These are phyloP conservation scores for Callipepla squamata DNA, from an alignment of 2,113 vertebrate genomes.

Conservation along the genomic window DNA sequence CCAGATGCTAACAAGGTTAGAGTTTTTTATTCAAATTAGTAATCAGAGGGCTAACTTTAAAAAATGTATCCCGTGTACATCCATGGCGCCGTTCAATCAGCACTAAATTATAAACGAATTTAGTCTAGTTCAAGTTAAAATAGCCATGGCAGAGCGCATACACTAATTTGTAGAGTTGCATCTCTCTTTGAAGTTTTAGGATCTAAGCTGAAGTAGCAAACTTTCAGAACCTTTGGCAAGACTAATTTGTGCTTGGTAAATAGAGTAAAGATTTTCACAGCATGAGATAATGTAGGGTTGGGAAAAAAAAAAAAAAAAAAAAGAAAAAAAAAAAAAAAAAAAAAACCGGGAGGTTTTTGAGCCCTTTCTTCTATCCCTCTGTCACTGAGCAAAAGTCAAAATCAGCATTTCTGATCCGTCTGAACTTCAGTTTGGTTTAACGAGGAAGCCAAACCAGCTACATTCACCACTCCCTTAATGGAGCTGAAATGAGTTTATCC, in stretches of 20 bases:
- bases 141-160: constrained; percentile 24
- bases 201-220: constrained; percentile 65
- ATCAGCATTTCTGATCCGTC: constrained; percentile 60
- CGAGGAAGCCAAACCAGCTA: constrained; percentile 56
- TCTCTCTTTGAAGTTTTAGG: constrained; percentile 70
- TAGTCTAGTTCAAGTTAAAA: constrained; percentile 76
- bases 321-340: not conserved
- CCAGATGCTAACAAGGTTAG: constrained; percentile 97
- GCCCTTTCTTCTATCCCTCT: constrained; percentile 23
- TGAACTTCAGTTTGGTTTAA: constrained; percentile 56
- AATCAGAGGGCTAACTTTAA: constrained; percentile 87
- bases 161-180: constrained; percentile 60
- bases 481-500: constrained; percentile 63
- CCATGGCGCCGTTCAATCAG: constrained; percentile 79
- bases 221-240: constrained; percentile 76
- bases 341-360: constrained; percentile 31
- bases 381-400: constrained; percentile 68
- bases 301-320: not conserved
- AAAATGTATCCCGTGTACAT: constrained; percentile 80
- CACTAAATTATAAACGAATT: constrained; percentile 82
- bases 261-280: constrained; percentile 78
- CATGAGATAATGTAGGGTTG: constrained; percentile 46
- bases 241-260: constrained; percentile 78
- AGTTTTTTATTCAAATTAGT: constrained; percentile 91
- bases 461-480: constrained; percentile 45